Conservation (phyloP, 2,888 invertebrate species). For the Lithophane semibrunnea region DNA sequence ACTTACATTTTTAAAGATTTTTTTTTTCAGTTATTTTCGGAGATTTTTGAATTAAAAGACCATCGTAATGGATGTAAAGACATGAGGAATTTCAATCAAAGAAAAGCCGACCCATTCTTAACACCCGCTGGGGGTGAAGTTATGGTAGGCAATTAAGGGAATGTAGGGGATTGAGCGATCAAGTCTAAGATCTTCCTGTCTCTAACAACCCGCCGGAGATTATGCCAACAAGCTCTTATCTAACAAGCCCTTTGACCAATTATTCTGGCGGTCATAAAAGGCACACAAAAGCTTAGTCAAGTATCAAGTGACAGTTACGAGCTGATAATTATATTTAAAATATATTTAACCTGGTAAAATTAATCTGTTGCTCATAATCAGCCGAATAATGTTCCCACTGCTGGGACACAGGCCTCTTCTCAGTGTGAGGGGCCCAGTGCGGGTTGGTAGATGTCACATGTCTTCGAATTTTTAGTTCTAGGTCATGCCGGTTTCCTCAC, state of each 20-base stretch:
- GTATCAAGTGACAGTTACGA: background rate
- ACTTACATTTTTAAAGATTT: too few relatives aligned
- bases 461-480: too few relatives aligned
- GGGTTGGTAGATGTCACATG: too few relatives aligned
- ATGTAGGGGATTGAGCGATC: constrained; percentile 11
- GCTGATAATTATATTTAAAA: constrained; percentile 6
- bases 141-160: constrained; percentile 2
- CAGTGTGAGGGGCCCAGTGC: too few relatives aligned
- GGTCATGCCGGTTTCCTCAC: too few relatives aligned
- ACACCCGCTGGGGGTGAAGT: too few relatives aligned
- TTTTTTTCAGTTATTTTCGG: background rate
- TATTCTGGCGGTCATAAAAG: background rate
- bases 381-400: too few relatives aligned
- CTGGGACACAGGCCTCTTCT: too few relatives aligned
- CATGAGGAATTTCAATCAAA: background rate
- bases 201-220: constrained; percentile 4
- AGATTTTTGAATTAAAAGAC: background rate
- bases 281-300: too few relatives aligned
- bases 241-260: background rate
- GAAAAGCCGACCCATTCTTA: background rate
- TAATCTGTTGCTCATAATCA: background rate
- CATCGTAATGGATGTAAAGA: background rate
- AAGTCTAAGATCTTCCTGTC: background rate
- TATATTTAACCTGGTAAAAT: background rate
- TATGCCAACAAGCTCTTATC: background rate